Evolutionary conservation across 2,797 vertebrate species (phyloP).

Genomic region (Zenarchopterus dispar): DNA sequence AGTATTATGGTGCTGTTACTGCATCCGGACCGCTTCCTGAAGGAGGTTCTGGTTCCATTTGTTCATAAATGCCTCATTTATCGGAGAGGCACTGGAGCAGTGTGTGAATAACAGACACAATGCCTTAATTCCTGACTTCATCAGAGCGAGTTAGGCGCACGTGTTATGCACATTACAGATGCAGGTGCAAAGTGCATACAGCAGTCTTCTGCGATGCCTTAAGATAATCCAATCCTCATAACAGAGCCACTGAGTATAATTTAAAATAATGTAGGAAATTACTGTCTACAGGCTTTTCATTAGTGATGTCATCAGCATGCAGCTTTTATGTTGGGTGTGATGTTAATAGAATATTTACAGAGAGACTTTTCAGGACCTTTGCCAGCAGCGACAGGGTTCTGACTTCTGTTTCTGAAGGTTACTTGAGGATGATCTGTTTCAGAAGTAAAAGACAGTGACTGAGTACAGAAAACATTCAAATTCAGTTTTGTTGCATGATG

Average conservation of each 20-base stretch:
- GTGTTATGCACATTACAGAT: constrained; percentile 32
- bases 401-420: constrained; percentile 86
- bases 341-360: constrained; percentile 70
- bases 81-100: neutral
- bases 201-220: constrained; percentile 58
- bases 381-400: constrained; percentile 89
- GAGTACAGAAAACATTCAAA: constrained; percentile 27
- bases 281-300: constrained; percentile 63
- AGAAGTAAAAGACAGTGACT: constrained; percentile 68
- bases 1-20: neutral
- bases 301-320: constrained; percentile 91
- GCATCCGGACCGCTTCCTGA: constrained; percentile 1
- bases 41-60: constrained; percentile 5
- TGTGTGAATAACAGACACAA: constrained; percentile 17
- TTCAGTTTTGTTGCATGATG: neutral
- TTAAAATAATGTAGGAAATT: constrained; percentile 67
- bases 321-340: constrained; percentile 72
- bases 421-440: constrained; percentile 99
- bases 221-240: constrained; percentile 55
- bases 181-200: constrained; percentile 55
- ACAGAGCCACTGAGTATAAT: constrained; percentile 46
- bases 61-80: constrained; percentile 5
- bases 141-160: constrained; percentile 15
- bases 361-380: constrained; percentile 72
- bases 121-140: constrained; percentile 7